Conservation (phyloP, 1,140 invertebrate species). For the Drosophila sproati region DNA sequence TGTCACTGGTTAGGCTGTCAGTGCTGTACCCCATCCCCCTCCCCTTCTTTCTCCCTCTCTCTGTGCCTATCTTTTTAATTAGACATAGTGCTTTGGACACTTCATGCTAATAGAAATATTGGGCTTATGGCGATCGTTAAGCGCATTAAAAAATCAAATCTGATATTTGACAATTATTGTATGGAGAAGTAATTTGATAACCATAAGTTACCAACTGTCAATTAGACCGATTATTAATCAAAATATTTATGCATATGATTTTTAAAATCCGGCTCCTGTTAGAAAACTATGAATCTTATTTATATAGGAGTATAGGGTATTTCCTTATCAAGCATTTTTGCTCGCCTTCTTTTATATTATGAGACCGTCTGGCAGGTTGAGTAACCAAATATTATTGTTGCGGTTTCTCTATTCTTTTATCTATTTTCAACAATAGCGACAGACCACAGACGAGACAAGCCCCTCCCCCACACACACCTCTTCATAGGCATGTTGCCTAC, state of each 20-base stretch:
- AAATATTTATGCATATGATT: no score
- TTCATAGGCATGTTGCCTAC: background rate
- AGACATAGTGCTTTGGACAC: constrained; percentile 15
- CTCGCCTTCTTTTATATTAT: background rate
- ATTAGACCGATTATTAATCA: background rate
- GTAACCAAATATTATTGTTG: background rate
- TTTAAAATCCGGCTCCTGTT: no score
- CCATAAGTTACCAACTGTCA: background rate
- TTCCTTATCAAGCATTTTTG: background rate
- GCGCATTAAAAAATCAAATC: background rate
- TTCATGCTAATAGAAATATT: background rate
- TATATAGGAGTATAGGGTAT: background rate
- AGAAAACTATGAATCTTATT: no score
- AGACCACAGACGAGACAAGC: background rate
- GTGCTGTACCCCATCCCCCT: background rate
- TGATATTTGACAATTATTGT: background rate
- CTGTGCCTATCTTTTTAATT: background rate
- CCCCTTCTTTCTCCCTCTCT: background rate
- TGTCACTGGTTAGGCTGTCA: constrained; percentile 8
- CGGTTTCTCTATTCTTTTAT: background rate
- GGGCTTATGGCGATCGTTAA: background rate
- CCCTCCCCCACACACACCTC: background rate
- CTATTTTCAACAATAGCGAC: background rate
- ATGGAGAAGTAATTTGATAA: no score
- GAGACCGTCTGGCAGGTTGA: background rate